Conservation (phyloP, 2,888 invertebrate species). For the Mesoligia furuncula region DNA sequence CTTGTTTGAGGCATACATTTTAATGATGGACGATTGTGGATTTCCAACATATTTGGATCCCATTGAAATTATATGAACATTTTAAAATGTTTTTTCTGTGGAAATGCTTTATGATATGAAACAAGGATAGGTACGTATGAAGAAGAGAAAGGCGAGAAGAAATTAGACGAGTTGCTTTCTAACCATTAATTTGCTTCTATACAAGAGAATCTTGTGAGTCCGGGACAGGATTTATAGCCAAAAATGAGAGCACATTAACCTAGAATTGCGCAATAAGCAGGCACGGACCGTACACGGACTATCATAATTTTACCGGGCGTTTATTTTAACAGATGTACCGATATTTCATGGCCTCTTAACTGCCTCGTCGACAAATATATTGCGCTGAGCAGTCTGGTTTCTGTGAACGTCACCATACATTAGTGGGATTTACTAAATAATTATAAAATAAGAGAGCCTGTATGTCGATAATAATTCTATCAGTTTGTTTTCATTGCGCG, state of each 20-base stretch:
- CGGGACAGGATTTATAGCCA: constrained; percentile 34
- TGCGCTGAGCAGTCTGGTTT: constrained; percentile 77
- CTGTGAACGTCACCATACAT: constrained; percentile 83
- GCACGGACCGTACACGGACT: constrained; percentile 46
- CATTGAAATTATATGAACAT: not conserved
- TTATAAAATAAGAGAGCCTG: constrained; percentile 74
- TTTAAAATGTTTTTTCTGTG: not conserved
- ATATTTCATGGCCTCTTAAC: constrained; percentile 70
- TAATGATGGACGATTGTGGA: constrained; percentile 17
- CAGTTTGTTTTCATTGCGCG: constrained; percentile 76
- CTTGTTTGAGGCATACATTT: constrained; percentile 33
- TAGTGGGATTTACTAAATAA: constrained; percentile 82
- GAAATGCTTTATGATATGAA: constrained; percentile 14
- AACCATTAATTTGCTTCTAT: not conserved
- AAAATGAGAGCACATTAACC: constrained; percentile 56
- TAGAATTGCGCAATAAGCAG: constrained; percentile 56
- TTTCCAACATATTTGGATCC: constrained; percentile 5
- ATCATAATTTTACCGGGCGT: constrained; percentile 73
- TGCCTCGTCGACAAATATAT: constrained; percentile 78
- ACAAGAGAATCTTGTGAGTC: constrained; percentile 6
- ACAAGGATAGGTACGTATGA: not conserved
- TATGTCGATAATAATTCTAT: constrained; percentile 79
- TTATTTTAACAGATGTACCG: constrained; percentile 81
- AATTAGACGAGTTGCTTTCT: not conserved
- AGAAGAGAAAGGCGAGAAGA: not conserved